phyloP scores from a whole-genome alignment of 1,140 invertebrate species.

The Caenorhabditis remanei region DNA sequence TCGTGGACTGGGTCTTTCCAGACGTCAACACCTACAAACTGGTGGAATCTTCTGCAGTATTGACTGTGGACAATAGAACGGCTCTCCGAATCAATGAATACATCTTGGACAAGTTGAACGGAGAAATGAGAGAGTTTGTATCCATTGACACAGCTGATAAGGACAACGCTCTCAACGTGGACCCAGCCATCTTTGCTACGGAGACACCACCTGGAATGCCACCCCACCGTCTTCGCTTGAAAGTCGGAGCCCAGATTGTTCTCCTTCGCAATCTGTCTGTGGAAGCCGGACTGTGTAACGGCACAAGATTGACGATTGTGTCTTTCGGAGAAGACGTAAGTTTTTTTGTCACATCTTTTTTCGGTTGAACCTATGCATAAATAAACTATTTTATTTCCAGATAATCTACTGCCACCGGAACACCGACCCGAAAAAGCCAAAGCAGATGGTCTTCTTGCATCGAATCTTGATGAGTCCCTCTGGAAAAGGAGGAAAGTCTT shows the following conservation, averaged over 20 bases:
- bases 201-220: background rate
- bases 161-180: background rate
- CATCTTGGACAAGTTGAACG: background rate
- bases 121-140: background rate
- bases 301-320: background rate
- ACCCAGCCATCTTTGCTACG: background rate
- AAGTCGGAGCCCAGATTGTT: background rate
- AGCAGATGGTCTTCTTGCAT: background rate
- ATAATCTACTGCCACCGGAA: background rate
- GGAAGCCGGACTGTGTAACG: background rate
- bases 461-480: background rate
- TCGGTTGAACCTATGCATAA: too few relatives aligned
- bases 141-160: background rate
- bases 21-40: background rate
- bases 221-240: background rate
- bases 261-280: background rate
- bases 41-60: background rate
- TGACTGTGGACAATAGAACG: slow-evolving; percentile 48
- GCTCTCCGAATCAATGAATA: background rate
- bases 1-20: background rate
- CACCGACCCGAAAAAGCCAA: background rate
- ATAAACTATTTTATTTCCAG: background rate
- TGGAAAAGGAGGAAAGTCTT: background rate
- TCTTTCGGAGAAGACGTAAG: background rate
- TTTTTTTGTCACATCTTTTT: background rate